These are phyloP conservation scores for Tyrannus savana DNA, from an alignment of 2,113 vertebrate genomes.

Conservation along the genomic window DNA sequence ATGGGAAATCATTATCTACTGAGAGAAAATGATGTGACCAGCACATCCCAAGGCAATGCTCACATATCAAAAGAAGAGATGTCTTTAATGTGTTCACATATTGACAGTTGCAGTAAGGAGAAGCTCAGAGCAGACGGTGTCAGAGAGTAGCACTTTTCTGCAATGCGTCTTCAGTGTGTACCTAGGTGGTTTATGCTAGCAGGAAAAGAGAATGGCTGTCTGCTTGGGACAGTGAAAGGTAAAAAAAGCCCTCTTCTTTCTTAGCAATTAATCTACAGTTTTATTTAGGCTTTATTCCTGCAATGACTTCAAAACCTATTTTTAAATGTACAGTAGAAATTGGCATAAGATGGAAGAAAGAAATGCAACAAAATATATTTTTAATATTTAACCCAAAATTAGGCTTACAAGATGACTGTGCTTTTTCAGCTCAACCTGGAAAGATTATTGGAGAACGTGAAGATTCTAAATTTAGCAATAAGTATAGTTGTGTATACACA, in stretches of 20 bases:
- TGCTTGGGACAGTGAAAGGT: neutral
- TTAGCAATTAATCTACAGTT: neutral
- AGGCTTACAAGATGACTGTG: neutral
- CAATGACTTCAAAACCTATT: neutral
- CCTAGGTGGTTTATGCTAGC: neutral
- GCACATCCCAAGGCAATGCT: constrained; percentile 4
- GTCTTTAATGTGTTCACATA: neutral
- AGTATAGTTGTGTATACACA: neutral
- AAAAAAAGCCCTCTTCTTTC: neutral
- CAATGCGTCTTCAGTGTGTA: neutral
- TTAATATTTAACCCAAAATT: neutral
- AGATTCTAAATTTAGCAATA: neutral
- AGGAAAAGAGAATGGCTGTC: neutral
- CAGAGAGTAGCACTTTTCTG: neutral
- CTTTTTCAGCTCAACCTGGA: neutral
- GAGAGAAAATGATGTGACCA: neutral
- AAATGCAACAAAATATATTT: neutral
- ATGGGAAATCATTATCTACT: constrained; percentile 6
- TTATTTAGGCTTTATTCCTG: neutral
- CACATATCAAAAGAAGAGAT: neutral
- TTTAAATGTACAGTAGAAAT: neutral
- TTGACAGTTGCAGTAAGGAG: neutral
- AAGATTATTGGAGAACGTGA: neutral
- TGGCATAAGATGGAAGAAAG: neutral
- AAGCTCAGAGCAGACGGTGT: neutral